Evolutionary conservation across 2,797 vertebrate species (phyloP), one percentile per base, ranked within the genome.

Genomic region (Poeciliopsis turneri): DNA sequence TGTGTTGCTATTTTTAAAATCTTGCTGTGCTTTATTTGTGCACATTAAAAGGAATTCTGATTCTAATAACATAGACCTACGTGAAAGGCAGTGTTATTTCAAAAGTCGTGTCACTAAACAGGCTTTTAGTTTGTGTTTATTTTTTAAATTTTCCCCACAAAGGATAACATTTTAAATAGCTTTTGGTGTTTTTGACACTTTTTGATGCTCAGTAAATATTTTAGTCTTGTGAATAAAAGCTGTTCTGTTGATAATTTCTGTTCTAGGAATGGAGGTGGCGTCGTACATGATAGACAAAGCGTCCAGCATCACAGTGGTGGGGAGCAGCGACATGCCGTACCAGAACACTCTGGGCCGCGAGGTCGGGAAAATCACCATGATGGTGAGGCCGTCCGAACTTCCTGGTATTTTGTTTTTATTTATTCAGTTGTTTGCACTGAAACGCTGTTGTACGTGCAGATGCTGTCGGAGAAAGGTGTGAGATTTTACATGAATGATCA

Each of bases 251-350:
- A 51, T 23, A 20, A 51, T 49, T 10, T 51, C 30, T 45, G 36
- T 75, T 82, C 69, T 90, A 97, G 97, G 97, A 9, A 97, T 97
- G 96, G 96, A 97, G 87, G 76, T 96, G 8, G 94, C 96, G 0
- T 96, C 96, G 51, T 96, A 95, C 84, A 91, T 97, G 82, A 89
- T 92, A 4, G 95, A 92, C 77, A 97, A 95, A 91, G 95, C 97
- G 55, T 84, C 77, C 3, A 91, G 87, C 64, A 39, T 97, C 87
- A 94, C 96, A 0, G 91, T 97, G 83, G 94, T 97, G n/a, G 97
- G 96, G 39, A 96, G 87, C 92, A 92, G 92, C 9, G 94, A 95
- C 61, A 77, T 95, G 66, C 96, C 97, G 0, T 97, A 96, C 88
- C 95, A 96, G 80, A 91, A 87, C 0, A 90, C 86, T 0, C 91